phyloP scores from a whole-genome alignment of 1,140 invertebrate genomes.

The Ylistrum balloti region DNA sequence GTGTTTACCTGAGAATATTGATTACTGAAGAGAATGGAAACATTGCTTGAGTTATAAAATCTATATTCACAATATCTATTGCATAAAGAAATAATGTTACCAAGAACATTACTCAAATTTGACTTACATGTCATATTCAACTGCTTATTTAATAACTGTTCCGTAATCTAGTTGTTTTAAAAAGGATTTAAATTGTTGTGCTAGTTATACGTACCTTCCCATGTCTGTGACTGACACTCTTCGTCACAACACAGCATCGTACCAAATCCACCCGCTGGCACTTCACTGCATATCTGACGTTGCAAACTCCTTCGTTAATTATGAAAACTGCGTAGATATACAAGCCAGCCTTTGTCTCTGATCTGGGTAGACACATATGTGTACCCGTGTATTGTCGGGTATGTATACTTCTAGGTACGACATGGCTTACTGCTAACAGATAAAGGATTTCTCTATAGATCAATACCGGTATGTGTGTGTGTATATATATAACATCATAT shows the following conservation, averaged over 20 bases:
- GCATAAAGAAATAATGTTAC: too few relatives aligned
- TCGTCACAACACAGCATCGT: not conserved
- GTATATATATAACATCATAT: not conserved
- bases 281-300: not conserved
- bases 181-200: not conserved
- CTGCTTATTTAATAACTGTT: not conserved
- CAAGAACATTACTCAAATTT: too few relatives aligned
- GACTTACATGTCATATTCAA: too few relatives aligned
- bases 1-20: too few relatives aligned
- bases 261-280: not conserved
- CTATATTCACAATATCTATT: too few relatives aligned
- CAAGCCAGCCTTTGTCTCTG: not conserved
- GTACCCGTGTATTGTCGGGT: constrained; percentile 29
- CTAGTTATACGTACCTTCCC: not conserved
- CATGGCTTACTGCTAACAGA: not conserved
- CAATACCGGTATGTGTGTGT: not conserved
- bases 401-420: not conserved
- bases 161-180: not conserved
- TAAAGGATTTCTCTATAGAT: not conserved
- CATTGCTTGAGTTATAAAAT: too few relatives aligned
- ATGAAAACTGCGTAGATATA: not conserved
- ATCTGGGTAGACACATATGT: not conserved
- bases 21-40: too few relatives aligned
- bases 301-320: not conserved
- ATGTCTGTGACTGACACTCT: not conserved